Conservation (phyloP, 2,797 vertebrate genomes). For the Prunella strophiata region DNA sequence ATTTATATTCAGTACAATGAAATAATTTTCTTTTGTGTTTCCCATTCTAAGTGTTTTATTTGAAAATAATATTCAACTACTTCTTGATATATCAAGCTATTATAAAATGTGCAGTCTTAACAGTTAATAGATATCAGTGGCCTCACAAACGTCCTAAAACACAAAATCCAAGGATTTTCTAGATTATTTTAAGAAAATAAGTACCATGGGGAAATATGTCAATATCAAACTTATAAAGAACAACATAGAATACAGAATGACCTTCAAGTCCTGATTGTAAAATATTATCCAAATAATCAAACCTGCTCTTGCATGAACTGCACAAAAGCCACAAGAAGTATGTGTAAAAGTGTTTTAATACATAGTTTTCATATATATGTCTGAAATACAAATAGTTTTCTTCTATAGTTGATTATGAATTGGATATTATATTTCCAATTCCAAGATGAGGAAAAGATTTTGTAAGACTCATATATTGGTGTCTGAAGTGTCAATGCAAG, state of each 20-base stretch:
- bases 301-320: background rate
- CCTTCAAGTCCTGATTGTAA: background rate
- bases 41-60: background rate
- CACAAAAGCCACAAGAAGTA: background rate
- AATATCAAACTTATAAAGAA: background rate
- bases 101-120: background rate
- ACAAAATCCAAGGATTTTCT: background rate
- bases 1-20: conserved; percentile 12
- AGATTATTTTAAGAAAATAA: conserved; percentile 9
- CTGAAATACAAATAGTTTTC: background rate
- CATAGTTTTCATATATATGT: background rate
- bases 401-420: background rate
- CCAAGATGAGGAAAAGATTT: background rate
- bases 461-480: background rate
- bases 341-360: background rate
- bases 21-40: background rate
- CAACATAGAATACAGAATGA: background rate
- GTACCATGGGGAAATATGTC: background rate
- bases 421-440: background rate
- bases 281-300: background rate
- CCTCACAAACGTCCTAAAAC: conserved; percentile 3
- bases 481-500: background rate
- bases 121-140: background rate
- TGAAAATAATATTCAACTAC: background rate
- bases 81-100: background rate